Evolutionary conservation across 2,888 invertebrate species (phyloP).

Genomic region (Cynaeus angustus): DNA sequence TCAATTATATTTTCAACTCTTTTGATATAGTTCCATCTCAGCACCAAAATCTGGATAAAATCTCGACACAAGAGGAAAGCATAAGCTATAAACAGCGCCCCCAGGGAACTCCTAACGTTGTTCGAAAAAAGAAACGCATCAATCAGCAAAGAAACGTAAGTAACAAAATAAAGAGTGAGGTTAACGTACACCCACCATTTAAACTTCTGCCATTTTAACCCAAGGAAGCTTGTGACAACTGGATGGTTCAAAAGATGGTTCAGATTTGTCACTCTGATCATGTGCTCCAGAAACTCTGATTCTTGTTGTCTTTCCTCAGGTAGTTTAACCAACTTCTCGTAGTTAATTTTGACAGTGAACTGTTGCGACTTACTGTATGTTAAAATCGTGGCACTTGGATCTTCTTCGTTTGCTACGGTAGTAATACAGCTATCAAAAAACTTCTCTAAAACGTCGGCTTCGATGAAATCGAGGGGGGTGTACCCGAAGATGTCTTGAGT

Average conservation of each 20-base stretch:
- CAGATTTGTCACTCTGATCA: not conserved
- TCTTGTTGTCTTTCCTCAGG: not conserved
- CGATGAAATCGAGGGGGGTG: conserved; percentile 17
- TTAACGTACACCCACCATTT: not conserved
- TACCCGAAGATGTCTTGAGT: conserved; percentile 5
- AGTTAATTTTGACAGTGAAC: not conserved
- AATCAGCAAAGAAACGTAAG: not conserved
- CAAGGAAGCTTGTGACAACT: not conserved
- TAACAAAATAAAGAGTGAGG: not conserved
- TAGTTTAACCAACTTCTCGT: not conserved
- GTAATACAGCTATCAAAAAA: not conserved
- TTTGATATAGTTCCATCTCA: not conserved
- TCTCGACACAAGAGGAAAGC: not conserved
- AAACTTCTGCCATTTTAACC: not conserved
- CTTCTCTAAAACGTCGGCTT: not conserved
- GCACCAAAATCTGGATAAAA: not conserved
- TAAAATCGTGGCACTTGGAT: not conserved
- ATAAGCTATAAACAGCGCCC: not conserved
- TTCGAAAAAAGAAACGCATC: not conserved
- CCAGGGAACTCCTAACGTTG: not conserved
- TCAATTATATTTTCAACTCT: not conserved
- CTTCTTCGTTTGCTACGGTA: not conserved
- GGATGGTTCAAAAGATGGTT: conserved; percentile 1
- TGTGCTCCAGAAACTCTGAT: not conserved
- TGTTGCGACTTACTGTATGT: not conserved